A percentile compares a stretch with the other conserved stretches of the same genome.
Evolutionary conservation across 2,113 vertebrate species (phyloP).

Genomic region (Argyrosomus japonicus): DNA sequence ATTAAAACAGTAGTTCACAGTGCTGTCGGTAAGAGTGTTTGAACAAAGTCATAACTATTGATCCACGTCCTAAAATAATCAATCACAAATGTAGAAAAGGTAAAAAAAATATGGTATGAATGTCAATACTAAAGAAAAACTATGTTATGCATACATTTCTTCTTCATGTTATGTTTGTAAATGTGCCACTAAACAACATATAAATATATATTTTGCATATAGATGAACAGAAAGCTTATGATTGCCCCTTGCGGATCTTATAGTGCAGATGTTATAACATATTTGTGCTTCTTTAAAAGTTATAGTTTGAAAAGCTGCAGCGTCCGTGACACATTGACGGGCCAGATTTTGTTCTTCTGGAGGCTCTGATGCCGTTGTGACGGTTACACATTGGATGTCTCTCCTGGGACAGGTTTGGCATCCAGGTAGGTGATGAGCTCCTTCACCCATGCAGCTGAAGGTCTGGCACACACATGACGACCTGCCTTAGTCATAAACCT

Average conservation of each 20-base stretch:
- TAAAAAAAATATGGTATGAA: background rate
- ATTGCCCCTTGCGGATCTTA: background rate
- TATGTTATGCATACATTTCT: background rate
- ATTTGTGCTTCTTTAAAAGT: background rate
- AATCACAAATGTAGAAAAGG: background rate
- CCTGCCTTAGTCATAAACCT: conserved; percentile 72
- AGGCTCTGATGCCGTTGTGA: background rate
- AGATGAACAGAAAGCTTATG: background rate
- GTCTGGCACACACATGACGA: conserved; percentile 68
- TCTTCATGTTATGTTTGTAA: background rate
- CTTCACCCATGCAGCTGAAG: conserved; percentile 74
- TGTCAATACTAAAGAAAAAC: background rate
- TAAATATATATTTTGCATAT: background rate
- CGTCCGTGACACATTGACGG: background rate
- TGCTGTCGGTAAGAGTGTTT: conserved; percentile 22
- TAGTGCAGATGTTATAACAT: background rate
- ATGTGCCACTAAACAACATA: background rate
- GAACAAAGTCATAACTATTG: background rate
- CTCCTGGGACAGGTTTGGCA: background rate
- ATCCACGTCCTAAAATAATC: background rate
- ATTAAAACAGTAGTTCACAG: conserved; percentile 29
- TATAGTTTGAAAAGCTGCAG: background rate
- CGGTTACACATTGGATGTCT: conserved; percentile 54
- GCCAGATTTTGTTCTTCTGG: background rate
- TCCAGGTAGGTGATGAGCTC: conserved; percentile 64